Conservation (phyloP, 2,797 vertebrate genomes). For the Adelosebastes latens region DNA sequence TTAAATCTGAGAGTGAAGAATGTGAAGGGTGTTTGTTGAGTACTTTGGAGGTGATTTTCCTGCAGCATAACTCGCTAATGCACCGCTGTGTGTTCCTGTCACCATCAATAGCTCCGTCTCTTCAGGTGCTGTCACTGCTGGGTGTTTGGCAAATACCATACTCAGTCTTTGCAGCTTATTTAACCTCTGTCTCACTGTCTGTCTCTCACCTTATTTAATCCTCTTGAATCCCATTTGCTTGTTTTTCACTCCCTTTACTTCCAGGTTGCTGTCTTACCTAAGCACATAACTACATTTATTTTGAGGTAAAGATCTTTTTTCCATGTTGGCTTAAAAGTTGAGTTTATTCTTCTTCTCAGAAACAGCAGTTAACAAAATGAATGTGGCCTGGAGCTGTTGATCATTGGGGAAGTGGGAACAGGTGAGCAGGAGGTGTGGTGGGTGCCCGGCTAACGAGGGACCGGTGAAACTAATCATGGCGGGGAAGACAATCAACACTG, state of each 20-base stretch:
- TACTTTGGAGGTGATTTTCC: not conserved
- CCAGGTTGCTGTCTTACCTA: not conserved
- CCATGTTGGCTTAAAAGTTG: not conserved
- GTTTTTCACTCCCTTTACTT: not conserved
- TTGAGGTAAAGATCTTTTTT: not conserved
- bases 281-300: not conserved
- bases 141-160: conserved; percentile 3
- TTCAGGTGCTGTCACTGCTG: conserved; percentile 21
- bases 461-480: no score
- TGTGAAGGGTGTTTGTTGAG: not conserved
- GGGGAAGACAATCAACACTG: no score
- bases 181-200: not conserved
- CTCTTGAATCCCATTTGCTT: not conserved
- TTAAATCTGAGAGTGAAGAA: conserved; percentile 6
- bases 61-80: not conserved
- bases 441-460: no score
- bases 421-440: no score
- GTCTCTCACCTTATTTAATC: not conserved
- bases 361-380: not conserved
- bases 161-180: not conserved
- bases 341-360: not conserved
- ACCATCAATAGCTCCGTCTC: not conserved
- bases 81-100: conserved; percentile 22
- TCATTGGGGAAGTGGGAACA: no score
- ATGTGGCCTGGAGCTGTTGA: no score